A percentile compares a stretch with the other conserved stretches of the same genome.
phyloP scores from a whole-genome alignment of 2,797 vertebrate genomes.

The Podarcis siculus region DNA sequence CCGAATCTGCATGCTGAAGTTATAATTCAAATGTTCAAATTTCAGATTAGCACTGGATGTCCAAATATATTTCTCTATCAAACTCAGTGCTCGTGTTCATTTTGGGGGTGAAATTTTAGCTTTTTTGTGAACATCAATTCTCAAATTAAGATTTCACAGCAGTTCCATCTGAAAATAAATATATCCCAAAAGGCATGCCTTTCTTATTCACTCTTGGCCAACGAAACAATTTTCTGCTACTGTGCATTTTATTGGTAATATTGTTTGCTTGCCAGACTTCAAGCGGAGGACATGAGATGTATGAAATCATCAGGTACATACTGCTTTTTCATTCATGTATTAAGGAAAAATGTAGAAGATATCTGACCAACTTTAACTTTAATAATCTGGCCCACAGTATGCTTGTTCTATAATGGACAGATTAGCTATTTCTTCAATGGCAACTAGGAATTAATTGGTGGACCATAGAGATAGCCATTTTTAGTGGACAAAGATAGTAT shows the following conservation, averaged over 20 bases:
- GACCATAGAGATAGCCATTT: not conserved
- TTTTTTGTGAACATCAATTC: not conserved
- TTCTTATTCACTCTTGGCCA: conserved; percentile 68
- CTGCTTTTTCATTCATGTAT: conserved; percentile 34
- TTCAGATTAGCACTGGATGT: not conserved
- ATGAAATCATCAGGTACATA: not conserved
- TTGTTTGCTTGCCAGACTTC: conserved; percentile 68
- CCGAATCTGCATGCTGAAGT: not conserved
- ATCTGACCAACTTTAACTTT: conserved; percentile 4
- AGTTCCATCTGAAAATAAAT: conserved; percentile 38
- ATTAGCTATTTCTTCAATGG: not conserved
- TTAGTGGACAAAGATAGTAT: not conserved
- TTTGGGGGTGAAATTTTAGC: not conserved
- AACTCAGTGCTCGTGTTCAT: not conserved
- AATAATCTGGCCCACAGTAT: not conserved
- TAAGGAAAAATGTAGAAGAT: conserved; percentile 29
- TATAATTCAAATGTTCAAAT: not conserved
- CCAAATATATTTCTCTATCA: not conserved
- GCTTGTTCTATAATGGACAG: not conserved
- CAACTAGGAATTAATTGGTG: not conserved
- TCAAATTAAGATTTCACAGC: not conserved
- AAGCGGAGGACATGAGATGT: conserved; percentile 34
- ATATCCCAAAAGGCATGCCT: conserved; percentile 64
- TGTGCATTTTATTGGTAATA: conserved; percentile 69
- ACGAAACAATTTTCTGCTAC: conserved; percentile 64